Conservation (phyloP, 2,797 vertebrate genomes). For the Petrocephalus sullivani region DNA sequence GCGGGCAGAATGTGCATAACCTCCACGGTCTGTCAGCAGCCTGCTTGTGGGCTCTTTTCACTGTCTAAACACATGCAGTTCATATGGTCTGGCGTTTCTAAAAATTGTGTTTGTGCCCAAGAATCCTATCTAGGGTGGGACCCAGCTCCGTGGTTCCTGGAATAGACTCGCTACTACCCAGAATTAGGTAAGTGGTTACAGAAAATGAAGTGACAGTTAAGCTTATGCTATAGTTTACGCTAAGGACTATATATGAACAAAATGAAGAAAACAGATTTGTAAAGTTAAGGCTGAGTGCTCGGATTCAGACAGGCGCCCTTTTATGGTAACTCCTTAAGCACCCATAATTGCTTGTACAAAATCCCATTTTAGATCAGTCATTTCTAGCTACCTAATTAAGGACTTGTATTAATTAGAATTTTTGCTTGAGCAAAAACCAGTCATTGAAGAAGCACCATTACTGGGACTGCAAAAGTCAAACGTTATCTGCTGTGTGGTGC, state of each 20-base stretch:
- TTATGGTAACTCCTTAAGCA: not conserved
- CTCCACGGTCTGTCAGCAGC: not conserved
- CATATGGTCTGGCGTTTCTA: not conserved
- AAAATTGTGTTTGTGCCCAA: not conserved
- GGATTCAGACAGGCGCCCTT: not conserved
- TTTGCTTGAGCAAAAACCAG: not conserved
- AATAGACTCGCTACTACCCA: not conserved
- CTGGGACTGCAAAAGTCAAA: not conserved
- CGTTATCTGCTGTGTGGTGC: not conserved
- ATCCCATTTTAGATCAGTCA: not conserved
- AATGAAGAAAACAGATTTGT: slow-evolving; percentile 2
- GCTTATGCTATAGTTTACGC: not conserved
- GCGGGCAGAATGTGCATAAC: not conserved
- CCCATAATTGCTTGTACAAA: not conserved
- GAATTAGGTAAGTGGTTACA: not conserved
- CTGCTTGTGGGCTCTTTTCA: not conserved
- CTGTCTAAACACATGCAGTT: not conserved
- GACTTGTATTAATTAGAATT: not conserved
- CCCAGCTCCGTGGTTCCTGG: not conserved
- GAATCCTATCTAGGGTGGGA: slow-evolving; percentile 1
- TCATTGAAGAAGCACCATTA: not conserved
- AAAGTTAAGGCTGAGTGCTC: not conserved
- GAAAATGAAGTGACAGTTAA: not conserved
- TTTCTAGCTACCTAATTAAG: not conserved
- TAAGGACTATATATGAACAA: not conserved